Evolutionary conservation across 2,888 invertebrate species (phyloP), one percentile per base, ranked within the genome.

Genomic region (Siphlonurus alternatus): DNA sequence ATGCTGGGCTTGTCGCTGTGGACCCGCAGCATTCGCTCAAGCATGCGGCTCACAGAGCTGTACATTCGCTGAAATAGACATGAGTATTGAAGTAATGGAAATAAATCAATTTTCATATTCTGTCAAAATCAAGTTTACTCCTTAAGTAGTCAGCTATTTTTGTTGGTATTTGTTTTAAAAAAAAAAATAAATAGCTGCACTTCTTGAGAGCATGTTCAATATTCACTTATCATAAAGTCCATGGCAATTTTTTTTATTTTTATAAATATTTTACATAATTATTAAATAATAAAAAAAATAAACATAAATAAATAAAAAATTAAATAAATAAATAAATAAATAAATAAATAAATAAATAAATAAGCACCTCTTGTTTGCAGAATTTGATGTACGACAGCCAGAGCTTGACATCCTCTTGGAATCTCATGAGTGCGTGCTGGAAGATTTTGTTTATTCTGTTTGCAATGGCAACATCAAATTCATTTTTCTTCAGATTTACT

Each of bases 381-480:
- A 91, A 93, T 70, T 87, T 86, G 63, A 93, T 85, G 71, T 87
- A 88, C 59, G 86, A 84, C 70, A 88, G 79, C 83, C 88, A 90
- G 64, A 92, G 78, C 68, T 84, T 80, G 53, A 86, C 75, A 71
- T 92, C 88, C 71, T 85, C 81, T 70, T 86, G 83, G 71, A 86
- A 91, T 67, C 83, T 79, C 38, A 78, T 78, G 64, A 87, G 78
- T 22, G 85, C 84, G 69, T 84, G 85, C 72, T 84, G 85, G 72
- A 88, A 93, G 23, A 93, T 75, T 70, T 80, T 81, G 70, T 87
- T 86, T 10, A 93, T 81, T 67, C 88, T 81, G 66, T 83, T 84
- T 0, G 84, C 79, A 68, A 93, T 84, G 0, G 83, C 76, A 72
- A 80, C 80, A 73, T 92, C 83, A 70, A 88, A 81, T 69, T 86